These are phyloP conservation scores for Luidia sarsii DNA, from an alignment of 53 echinoderm and acorn worm species.

Conservation along the genomic window DNA sequence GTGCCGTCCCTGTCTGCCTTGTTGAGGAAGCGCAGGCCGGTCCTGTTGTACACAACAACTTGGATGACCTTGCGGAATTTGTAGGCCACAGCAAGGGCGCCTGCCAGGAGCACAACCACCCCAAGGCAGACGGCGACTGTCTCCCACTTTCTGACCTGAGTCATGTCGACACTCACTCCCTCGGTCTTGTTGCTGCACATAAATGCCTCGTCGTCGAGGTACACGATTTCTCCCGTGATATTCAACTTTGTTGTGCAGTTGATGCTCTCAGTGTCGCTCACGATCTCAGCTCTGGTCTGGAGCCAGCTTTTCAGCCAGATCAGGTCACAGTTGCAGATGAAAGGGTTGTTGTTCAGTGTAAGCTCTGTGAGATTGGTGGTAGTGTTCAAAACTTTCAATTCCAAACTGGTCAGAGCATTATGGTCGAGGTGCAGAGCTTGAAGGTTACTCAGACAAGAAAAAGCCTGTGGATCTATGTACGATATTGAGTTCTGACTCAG, in stretches of 20 bases:
- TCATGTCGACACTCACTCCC: background rate
- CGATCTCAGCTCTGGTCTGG: background rate
- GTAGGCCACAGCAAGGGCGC: background rate
- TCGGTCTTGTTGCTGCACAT: slow-evolving; percentile 4
- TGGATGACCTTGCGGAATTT: slow-evolving; percentile 49
- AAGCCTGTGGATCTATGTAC: slow-evolving; percentile 4
- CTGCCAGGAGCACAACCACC: slow-evolving; percentile 9
- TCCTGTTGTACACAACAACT: slow-evolving; percentile 52
- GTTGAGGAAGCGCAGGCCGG: slow-evolving; percentile 26
- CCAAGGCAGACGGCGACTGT: slow-evolving; percentile 35
- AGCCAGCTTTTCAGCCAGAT: slow-evolving; percentile 66
- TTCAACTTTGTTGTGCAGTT: slow-evolving; percentile 45
- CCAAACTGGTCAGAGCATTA: slow-evolving; percentile 25
- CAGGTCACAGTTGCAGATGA: slow-evolving; percentile 51
- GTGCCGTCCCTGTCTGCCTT: slow-evolving; percentile 29
- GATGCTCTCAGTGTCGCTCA: background rate
- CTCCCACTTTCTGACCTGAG: background rate
- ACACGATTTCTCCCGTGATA: slow-evolving; percentile 13
- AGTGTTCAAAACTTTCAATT: slow-evolving; percentile 15
- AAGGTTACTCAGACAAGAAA: slow-evolving; percentile 23
- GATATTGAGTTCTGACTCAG: slow-evolving; percentile 27
- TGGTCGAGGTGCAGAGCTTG: slow-evolving; percentile 39
- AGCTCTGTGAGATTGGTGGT: background rate
- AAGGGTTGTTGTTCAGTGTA: slow-evolving; percentile 36
- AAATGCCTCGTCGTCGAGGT: slow-evolving; percentile 35